A percentile compares a stretch with the other conserved stretches of the same genome.
Evolutionary conservation across 2,797 vertebrate genomes (phyloP).

Genomic region (Salmo trutta): DNA sequence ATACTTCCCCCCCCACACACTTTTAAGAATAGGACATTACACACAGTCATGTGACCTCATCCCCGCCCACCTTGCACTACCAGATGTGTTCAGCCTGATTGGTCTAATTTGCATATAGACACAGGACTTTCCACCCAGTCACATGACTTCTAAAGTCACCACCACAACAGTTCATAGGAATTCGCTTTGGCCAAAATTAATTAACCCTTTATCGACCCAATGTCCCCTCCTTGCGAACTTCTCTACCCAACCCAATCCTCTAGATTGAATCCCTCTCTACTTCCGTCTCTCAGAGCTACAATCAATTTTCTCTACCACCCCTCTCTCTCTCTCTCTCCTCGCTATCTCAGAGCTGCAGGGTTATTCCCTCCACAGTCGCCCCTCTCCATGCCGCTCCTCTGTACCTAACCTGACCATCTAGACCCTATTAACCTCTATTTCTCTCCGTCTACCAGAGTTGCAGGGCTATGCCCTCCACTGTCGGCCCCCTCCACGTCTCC

Average conservation of each 20-base stretch:
- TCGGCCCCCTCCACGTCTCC: constrained; percentile 84
- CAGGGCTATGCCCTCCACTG: constrained; percentile 89
- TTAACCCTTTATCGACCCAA: constrained; percentile 26
- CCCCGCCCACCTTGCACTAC: constrained; percentile 49
- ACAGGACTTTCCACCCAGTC: constrained; percentile 77
- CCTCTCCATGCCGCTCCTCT: too few species aligned
- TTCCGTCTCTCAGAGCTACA: too few species aligned
- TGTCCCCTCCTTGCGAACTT: not conserved
- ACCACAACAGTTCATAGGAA: constrained; percentile 35
- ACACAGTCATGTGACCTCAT: constrained; percentile 49
- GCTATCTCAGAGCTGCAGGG: too few species aligned
- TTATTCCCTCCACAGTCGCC: too few species aligned
- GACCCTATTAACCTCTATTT: not conserved
- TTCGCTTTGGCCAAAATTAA: constrained; percentile 36
- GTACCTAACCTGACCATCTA: not conserved
- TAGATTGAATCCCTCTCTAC: too few species aligned
- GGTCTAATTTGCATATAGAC: constrained; percentile 67
- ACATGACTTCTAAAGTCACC: constrained; percentile 57
- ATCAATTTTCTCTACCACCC: too few species aligned
- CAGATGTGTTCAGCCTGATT: constrained; percentile 46
- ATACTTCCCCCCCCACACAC: not conserved
- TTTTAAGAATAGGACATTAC: not conserved
- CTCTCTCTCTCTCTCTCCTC: too few species aligned
- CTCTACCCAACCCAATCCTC: too few species aligned
- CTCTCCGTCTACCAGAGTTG: constrained; percentile 77